Evolutionary conservation across 2,797 vertebrate species (phyloP).

Genomic region (Sebastes nivosus): DNA sequence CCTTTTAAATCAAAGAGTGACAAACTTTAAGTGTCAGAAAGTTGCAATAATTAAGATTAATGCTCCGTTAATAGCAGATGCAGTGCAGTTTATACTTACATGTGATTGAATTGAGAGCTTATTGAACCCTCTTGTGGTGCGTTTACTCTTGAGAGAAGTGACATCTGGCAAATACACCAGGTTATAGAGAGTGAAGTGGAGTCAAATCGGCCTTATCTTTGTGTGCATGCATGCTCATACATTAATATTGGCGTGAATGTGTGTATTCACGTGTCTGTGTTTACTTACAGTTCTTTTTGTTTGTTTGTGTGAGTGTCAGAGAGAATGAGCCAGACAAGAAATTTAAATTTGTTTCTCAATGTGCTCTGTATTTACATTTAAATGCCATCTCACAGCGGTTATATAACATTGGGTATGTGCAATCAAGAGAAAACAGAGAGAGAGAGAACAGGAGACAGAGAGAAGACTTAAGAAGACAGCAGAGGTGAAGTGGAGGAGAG

Average conservation of each 20-base stretch:
- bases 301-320: neutral
- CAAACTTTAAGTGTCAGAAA: neutral
- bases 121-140: neutral
- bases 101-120: neutral
- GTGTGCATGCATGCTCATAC: conserved; percentile 7
- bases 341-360: neutral
- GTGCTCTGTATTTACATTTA: conserved; percentile 20
- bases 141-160: conserved; percentile 19
- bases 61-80: neutral
- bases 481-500: conserved; percentile 4
- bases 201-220: conserved; percentile 28
- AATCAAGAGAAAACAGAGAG: conserved; percentile 1
- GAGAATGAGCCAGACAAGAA: neutral
- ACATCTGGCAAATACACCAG: conserved; percentile 24
- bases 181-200: conserved; percentile 29
- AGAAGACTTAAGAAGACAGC: neutral
- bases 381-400: neutral
- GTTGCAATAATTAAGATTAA: neutral
- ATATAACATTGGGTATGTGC: neutral
- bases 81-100: neutral
- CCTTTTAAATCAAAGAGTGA: neutral
- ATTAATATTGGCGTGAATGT: neutral
- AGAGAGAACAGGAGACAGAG: conserved; percentile 1
- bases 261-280: conserved; percentile 11
- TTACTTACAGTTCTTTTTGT: conserved; percentile 6